Evolutionary conservation across 2,888 invertebrate species (phyloP), one percentile per base, ranked within the genome.

Genomic region (Phaonia tiefii): DNA sequence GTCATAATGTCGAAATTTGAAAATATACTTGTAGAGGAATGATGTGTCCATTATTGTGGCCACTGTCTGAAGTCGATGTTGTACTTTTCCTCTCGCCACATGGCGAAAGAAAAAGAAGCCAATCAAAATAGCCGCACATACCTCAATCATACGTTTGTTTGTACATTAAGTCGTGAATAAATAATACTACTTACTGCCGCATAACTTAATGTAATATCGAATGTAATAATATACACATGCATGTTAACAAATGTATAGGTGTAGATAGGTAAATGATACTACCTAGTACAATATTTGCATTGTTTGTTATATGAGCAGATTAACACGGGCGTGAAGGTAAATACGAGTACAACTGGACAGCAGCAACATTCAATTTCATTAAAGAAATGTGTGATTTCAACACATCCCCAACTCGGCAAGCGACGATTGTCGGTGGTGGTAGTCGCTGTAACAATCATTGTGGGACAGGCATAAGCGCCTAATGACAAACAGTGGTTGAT

Each of bases 251-350:
- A 31, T 31, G 31, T 31, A 31, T 8, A 31, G 8, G 8, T 31
- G 31, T 31, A 31, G 4, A 31, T 31, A 31, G 8, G 8, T 31
- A 3, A 31, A 8, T 31, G 31, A 8, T 31, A 31, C 4, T 31
- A 31, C 44, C 44, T 44, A n/a, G 37, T 44, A 42, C 54, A 74
- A 60, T 60, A 75, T 25, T 22, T 74, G 39, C 46, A 51, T 54
- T 42, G 37, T 26, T n/a, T 71, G 77, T 78, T 81, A 78, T 72
- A 69, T 75, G 78, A 81, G 75, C 72, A 72, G 75, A 78, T 69
- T 60, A 78, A 81, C 69, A 81, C 56, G 72, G 81, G 81, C 78
- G 75, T 81, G 81, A 81, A 81, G 81, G 81, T 73, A 81, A 77
- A 65, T 60, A 67, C 39, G 51, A 67, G n/a, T n/a, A 20, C 51